phyloP scores from a whole-genome alignment of 2,797 vertebrate species.

The Antennarius maculatus region DNA sequence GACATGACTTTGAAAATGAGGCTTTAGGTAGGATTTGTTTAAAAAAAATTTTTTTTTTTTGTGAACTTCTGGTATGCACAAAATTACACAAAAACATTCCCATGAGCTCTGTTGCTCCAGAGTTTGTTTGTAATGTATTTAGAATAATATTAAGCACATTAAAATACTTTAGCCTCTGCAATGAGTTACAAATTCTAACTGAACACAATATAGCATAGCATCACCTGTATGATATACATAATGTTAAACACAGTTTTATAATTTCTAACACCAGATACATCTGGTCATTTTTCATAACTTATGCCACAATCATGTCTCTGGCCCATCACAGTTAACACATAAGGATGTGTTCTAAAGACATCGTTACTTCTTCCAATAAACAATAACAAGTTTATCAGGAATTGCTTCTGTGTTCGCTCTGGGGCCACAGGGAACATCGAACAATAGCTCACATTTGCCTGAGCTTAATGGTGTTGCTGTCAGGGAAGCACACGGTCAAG shows the following conservation, averaged over 20 bases:
- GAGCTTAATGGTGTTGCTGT: conserved; percentile 56
- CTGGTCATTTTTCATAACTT: conserved; percentile 33
- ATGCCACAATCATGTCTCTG: conserved; percentile 26
- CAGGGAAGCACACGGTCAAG: conserved; percentile 58
- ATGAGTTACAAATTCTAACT: too few relatives aligned
- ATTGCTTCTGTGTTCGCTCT: conserved; percentile 27
- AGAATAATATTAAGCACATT: background rate
- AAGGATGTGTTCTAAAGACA: conserved; percentile 43
- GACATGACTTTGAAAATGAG: too few relatives aligned
- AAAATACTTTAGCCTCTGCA: background rate
- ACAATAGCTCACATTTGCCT: conserved; percentile 64
- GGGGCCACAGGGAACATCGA: conserved; percentile 52
- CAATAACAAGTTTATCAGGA: conserved; percentile 21
- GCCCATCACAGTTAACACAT: conserved; percentile 21
- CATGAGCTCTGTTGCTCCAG: background rate
- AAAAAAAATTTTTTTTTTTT: conserved; percentile 1
- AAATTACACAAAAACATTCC: background rate
- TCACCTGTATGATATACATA: conserved; percentile 1
- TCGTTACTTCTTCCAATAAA: background rate
- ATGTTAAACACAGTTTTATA: background rate
- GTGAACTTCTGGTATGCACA: background rate
- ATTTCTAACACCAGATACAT: background rate
- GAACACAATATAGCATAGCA: background rate
- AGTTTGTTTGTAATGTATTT: background rate
- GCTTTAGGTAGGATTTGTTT: background rate